These are phyloP conservation scores for Leucosticte australis DNA, from an alignment of 2,113 vertebrate genomes.

Conservation along the genomic window DNA sequence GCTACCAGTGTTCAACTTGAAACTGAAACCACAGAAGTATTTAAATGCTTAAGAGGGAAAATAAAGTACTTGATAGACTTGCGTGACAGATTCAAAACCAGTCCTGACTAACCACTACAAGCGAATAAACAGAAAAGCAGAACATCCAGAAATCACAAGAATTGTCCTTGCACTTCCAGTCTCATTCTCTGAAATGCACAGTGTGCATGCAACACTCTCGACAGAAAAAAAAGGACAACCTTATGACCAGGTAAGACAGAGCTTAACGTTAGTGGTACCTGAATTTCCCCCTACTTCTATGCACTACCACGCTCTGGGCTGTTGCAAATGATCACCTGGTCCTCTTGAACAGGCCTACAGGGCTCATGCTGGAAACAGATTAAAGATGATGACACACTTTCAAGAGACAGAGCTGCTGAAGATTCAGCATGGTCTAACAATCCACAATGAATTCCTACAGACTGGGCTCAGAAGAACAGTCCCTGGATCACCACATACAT, in stretches of 20 bases:
- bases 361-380: not conserved
- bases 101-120: not conserved
- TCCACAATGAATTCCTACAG: not conserved
- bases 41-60: not conserved
- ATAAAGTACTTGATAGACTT: not conserved
- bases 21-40: constrained; percentile 20
- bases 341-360: not conserved
- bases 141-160: not conserved
- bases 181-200: not conserved
- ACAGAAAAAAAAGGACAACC: not conserved
- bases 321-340: not conserved
- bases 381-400: not conserved
- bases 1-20: not conserved
- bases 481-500: not conserved
- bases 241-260: not conserved
- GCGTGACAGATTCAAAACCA: not conserved
- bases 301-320: not conserved
- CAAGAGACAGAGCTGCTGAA: not conserved
- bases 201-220: not conserved
- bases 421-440: not conserved
- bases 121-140: not conserved
- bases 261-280: not conserved
- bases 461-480: not conserved
- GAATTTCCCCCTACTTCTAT: not conserved
- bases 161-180: not conserved